These are phyloP conservation scores for Scartelaos histophorus DNA, from an alignment of 2,113 vertebrate species.

Conservation along the genomic window DNA sequence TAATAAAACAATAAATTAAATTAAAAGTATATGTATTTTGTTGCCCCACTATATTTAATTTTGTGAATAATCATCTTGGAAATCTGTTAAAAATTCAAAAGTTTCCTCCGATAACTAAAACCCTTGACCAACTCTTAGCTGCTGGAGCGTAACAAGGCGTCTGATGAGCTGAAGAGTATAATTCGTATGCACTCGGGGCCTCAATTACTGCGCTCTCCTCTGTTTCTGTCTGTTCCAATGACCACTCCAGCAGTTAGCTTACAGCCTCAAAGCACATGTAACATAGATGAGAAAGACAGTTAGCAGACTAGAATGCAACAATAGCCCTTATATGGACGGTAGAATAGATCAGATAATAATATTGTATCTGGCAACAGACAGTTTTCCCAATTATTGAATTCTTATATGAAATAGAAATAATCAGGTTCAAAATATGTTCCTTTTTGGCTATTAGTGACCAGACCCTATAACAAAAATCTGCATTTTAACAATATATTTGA, in stretches of 20 bases:
- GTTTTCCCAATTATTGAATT: too few relatives aligned
- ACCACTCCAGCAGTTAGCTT: background rate
- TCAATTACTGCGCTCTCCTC: background rate
- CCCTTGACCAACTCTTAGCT: background rate
- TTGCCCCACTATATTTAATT: background rate
- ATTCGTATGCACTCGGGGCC: background rate
- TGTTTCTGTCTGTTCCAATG: background rate
- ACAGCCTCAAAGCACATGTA: background rate
- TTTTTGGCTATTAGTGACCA: too few relatives aligned
- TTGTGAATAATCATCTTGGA: background rate
- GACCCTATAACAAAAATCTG: too few relatives aligned
- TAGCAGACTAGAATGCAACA: background rate
- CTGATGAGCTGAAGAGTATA: slow-evolving; percentile 3
- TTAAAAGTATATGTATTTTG: too few relatives aligned
- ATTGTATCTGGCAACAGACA: too few relatives aligned
- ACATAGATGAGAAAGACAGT: background rate
- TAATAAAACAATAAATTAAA: too few relatives aligned
- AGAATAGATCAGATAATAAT: too few relatives aligned
- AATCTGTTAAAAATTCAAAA: background rate
- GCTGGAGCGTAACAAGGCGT: background rate
- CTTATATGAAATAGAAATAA: too few relatives aligned
- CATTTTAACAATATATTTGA: too few relatives aligned
- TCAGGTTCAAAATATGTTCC: too few relatives aligned
- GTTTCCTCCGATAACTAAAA: background rate
- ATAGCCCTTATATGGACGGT: background rate